Conservation (phyloP, 2,888 invertebrate species). For the Acronicta alni region DNA sequence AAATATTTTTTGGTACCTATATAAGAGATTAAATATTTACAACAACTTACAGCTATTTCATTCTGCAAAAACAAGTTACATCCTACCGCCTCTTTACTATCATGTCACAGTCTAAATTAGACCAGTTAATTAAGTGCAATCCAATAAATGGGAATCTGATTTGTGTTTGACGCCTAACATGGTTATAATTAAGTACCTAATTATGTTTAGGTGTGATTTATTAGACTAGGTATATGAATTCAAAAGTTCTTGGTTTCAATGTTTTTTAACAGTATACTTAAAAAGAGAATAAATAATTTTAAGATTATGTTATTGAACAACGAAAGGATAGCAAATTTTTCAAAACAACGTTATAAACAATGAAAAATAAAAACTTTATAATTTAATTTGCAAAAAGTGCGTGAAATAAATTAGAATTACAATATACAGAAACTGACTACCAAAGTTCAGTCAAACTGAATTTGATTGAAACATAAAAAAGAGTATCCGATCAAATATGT, state of each 20-base stretch:
- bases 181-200: constrained; percentile 37
- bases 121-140: constrained; percentile 69
- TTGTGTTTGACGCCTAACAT: constrained; percentile 31
- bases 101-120: constrained; percentile 69
- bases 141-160: constrained; percentile 44
- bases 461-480: constrained; percentile 43
- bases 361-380: neutral
- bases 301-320: too few relatives aligned
- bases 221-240: constrained; percentile 1
- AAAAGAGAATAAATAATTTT: too few relatives aligned
- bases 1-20: too few relatives aligned
- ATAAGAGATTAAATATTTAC: too few relatives aligned
- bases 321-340: too few relatives aligned
- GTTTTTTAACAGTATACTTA: too few relatives aligned
- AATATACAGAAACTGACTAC: constrained; percentile 28
- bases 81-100: constrained; percentile 54
- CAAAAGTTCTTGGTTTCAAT: too few relatives aligned
- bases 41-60: constrained; percentile 4
- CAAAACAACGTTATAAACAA: too few relatives aligned
- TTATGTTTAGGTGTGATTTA: constrained; percentile 37
- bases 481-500: constrained; percentile 45
- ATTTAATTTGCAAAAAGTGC: constrained; percentile 4
- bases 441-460: constrained; percentile 29
- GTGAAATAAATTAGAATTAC: constrained; percentile 28
- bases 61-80: too few relatives aligned